Base-by-base conservation (phyloP, 2,797 vertebrate genomes). In the Alouatta caraya region DNA sequence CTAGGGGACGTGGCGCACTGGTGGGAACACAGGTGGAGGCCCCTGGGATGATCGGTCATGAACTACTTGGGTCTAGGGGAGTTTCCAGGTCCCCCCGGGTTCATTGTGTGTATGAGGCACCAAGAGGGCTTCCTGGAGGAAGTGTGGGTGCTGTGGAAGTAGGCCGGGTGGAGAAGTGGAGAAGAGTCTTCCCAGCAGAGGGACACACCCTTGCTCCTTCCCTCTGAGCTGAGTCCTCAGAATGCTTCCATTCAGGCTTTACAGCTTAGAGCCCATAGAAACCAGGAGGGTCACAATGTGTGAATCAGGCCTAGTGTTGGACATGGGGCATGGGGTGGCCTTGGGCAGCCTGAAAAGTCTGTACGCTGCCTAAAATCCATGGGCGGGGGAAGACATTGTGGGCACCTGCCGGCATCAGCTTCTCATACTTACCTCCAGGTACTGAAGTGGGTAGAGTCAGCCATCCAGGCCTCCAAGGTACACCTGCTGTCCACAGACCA, bases 361-460 rank as follows among this genome's bases (percentile, higher is more conserved):
- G 13, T 30, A 2, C 13, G 26, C 8, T 5, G 42, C 79, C 89
- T 39, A 0, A 75, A 57, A 22, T 33, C 30, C 79, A 30, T 0
- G 8, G 5, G 30, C 30, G 22, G n/a, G 33, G 30, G 70, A 19
- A 17, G 84, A 24, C 33, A 5, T 42, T 48, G 1, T 5, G 8
- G 61, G 28, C 1, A 9, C 33, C 26, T 14, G 61, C 21, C 0
- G 28, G 37, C 8, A 0, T 64, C 76, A 5, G n/a, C 26, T 7
- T 46, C 50, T 57, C 33, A 2, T 14, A 2, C n/a, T 1, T 17
- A 10, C 48, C 90, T 22, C 97, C 98, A 99, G 99, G 99, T 99
- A 92, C 98, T 99, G 86, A 99, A 99, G 97, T 99, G 99, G 99
- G 99, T 99, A 24, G 99, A 99, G 97, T 99, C 99, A 93, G 99